Percentiles rank a stretch among this genome's conserved stretches.
Conservation (phyloP, 2,113 vertebrate genomes). For the Nannospalax galili region DNA sequence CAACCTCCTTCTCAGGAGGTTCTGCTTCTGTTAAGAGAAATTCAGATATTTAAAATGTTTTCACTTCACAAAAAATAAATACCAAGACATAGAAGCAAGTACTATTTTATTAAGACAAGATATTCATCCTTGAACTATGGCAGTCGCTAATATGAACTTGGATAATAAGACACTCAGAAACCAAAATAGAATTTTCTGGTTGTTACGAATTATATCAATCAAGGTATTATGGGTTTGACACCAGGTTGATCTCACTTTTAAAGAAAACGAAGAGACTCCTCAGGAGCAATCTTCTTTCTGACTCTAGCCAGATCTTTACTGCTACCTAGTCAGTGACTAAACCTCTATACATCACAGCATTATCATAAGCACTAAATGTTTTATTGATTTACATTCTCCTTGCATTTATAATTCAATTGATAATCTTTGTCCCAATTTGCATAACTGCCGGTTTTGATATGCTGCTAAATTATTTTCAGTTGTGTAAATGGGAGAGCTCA, state of each 20-base stretch:
- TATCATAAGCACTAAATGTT: neutral
- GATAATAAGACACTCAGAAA: neutral
- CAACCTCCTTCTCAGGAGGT: neutral
- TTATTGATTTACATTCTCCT: neutral
- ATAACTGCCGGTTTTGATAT: constrained; percentile 33
- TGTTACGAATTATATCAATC: neutral
- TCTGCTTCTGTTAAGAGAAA: neutral
- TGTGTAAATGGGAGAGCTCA: neutral
- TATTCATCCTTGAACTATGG: neutral
- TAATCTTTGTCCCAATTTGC: constrained; percentile 53
- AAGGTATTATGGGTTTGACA: neutral
- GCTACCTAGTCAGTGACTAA: neutral
- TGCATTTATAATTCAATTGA: constrained; percentile 40
- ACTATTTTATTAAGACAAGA: neutral
- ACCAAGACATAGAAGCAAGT: neutral
- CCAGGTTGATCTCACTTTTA: neutral
- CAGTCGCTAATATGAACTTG: neutral
- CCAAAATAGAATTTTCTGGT: neutral
- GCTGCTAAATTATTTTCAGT: constrained; percentile 34
- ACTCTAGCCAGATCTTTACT: neutral
- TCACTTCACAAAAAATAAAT: neutral
- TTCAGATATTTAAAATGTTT: neutral
- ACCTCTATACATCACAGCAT: neutral
- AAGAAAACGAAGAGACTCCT: neutral
- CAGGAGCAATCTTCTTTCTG: neutral